These are phyloP conservation scores for Echinometra lucunter DNA, from an alignment of 53 echinoderm and acorn worm genomes.

Conservation along the genomic window DNA sequence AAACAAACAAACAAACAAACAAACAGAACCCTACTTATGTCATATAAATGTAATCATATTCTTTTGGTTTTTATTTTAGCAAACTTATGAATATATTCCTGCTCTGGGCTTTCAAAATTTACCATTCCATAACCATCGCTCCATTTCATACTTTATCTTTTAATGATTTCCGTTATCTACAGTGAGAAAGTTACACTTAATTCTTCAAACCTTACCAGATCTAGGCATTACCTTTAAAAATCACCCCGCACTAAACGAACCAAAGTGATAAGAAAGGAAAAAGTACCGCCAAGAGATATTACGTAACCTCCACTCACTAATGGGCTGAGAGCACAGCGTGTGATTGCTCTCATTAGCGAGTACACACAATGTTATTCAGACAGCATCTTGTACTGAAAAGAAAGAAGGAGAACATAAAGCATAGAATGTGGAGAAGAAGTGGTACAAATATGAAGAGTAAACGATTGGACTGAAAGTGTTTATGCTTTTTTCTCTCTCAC, in stretches of 20 bases:
- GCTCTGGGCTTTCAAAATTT: too few relatives aligned
- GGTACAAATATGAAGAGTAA: constrained; percentile 43
- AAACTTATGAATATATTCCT: too few relatives aligned
- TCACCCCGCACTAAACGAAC: neutral
- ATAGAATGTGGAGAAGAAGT: constrained; percentile 26
- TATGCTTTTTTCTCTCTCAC: neutral
- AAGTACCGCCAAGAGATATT: constrained; percentile 1
- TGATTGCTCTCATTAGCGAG: constrained; percentile 60
- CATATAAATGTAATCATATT: too few relatives aligned
- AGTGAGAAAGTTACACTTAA: too few relatives aligned
- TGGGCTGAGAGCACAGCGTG: constrained; percentile 47
- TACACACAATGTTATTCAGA: constrained; percentile 59
- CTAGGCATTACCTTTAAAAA: neutral
- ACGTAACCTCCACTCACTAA: constrained; percentile 30
- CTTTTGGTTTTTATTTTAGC: too few relatives aligned
- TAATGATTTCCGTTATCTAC: too few relatives aligned
- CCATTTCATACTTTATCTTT: too few relatives aligned
- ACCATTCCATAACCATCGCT: too few relatives aligned
- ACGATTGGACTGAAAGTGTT: neutral
- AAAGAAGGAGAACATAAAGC: neutral
- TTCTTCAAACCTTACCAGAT: neutral
- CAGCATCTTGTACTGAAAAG: neutral
- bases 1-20: neutral
- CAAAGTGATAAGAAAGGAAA: neutral
- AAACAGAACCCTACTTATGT: neutral